A percentile compares a stretch with the other conserved stretches of the same genome.
Evolutionary conservation across 2,113 vertebrate genomes (phyloP).

Genomic region (Pelmatolapia mariae): DNA sequence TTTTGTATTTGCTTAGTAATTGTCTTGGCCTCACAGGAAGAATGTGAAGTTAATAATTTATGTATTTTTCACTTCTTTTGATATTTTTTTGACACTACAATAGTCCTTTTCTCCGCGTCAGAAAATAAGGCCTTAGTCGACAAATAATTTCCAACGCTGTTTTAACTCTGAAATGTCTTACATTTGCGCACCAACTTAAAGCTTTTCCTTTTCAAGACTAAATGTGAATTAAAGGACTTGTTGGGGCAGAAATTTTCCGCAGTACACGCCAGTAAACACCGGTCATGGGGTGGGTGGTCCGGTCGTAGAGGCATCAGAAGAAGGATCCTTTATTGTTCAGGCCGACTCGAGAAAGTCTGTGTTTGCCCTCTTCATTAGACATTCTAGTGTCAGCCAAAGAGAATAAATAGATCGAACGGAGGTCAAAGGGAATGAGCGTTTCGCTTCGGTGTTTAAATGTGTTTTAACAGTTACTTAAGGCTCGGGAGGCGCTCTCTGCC

Average conservation of each 20-base stretch:
- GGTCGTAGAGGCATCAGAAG: conserved; percentile 4
- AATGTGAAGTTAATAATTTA: fast-evolving
- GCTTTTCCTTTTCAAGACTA: not conserved
- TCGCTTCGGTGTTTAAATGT: conserved; percentile 57
- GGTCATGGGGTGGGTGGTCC: conserved; percentile 60
- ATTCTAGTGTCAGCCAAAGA: conserved; percentile 64
- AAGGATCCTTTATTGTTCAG: conserved; percentile 30
- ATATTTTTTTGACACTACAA: not conserved
- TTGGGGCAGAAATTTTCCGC: not conserved
- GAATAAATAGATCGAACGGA: conserved; percentile 56
- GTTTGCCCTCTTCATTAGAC: conserved; percentile 76
- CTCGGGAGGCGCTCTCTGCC: conserved; percentile 13
- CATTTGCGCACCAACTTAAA: too few species aligned
- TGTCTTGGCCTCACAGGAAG: not conserved
- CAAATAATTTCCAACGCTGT: not conserved
- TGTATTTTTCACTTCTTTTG: not conserved
- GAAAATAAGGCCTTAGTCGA: not conserved
- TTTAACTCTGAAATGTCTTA: not conserved
- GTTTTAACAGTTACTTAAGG: conserved; percentile 72
- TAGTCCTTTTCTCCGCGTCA: fast-evolving
- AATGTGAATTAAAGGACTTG: not conserved
- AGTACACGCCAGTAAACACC: conserved; percentile 34
- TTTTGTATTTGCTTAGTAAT: not conserved
- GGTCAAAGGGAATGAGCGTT: conserved; percentile 64
- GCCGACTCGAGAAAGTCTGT: conserved; percentile 43